Evolutionary conservation across 2,888 invertebrate species (phyloP).

Genomic region (Diarsia mendica): DNA sequence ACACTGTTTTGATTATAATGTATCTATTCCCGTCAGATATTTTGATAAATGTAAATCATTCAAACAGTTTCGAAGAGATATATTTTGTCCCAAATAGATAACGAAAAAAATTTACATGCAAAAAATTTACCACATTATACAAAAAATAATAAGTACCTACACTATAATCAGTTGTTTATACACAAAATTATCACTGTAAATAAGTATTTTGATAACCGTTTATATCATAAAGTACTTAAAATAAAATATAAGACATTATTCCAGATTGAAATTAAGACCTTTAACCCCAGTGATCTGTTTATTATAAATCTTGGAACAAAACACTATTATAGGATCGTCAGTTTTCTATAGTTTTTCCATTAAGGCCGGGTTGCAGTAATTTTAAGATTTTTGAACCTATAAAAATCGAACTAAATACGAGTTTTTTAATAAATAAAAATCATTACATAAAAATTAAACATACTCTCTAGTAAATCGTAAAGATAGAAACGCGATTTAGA

Average conservation of each 20-base stretch:
- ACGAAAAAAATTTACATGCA: background rate
- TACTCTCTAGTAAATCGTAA: too few species aligned
- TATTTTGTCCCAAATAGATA: slow-evolving; percentile 43
- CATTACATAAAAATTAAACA: too few species aligned
- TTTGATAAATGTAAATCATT: background rate
- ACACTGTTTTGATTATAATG: background rate
- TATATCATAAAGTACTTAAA: slow-evolving; percentile 12
- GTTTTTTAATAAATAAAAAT: too few species aligned
- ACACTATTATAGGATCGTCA: background rate
- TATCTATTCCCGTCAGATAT: background rate
- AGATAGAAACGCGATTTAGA: too few species aligned
- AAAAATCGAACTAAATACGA: too few species aligned
- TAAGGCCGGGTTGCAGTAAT: too few species aligned
- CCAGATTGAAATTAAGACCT: slow-evolving; percentile 40
- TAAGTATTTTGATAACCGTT: slow-evolving; percentile 41
- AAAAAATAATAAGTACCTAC: slow-evolving; percentile 30
- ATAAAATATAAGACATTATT: slow-evolving; percentile 21
- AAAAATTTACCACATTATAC: slow-evolving; percentile 21
- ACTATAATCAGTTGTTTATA: slow-evolving; percentile 45
- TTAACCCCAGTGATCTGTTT: slow-evolving; percentile 16
- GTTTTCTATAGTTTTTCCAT: background rate
- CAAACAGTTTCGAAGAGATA: background rate
- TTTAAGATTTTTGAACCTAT: too few species aligned
- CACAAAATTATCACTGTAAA: slow-evolving; percentile 44
- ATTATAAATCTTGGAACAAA: slow-evolving; percentile 6